phyloP scores from a whole-genome alignment of 2,797 vertebrate genomes.

The Lithobates pipiens region DNA sequence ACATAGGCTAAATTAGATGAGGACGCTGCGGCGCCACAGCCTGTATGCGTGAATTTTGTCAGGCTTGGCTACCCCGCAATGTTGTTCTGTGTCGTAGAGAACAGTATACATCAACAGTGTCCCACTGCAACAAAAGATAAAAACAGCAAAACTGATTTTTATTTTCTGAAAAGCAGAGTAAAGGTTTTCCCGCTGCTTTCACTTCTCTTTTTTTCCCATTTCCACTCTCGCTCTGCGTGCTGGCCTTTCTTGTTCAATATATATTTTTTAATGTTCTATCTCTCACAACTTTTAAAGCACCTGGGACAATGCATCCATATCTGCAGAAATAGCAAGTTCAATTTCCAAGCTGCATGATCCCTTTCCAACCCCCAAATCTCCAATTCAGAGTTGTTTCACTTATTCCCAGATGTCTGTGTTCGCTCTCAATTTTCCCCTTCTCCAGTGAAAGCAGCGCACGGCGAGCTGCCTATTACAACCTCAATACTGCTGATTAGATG shows the following conservation, averaged over 20 bases:
- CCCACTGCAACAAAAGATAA: constrained; percentile 45
- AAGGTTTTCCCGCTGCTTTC: constrained; percentile 51
- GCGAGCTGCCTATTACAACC: constrained; percentile 59
- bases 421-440: constrained; percentile 61
- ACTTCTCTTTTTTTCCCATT: constrained; percentile 49
- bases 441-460: constrained; percentile 53
- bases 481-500: constrained; percentile 62
- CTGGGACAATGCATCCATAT: constrained; percentile 56
- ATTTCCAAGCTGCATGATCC: constrained; percentile 60
- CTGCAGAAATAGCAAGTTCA: constrained; percentile 62
- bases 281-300: constrained; percentile 57
- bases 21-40: background rate
- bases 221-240: constrained; percentile 45
- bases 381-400: constrained; percentile 62
- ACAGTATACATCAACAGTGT: constrained; percentile 43
- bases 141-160: constrained; percentile 51
- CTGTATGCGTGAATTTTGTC: background rate
- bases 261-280: constrained; percentile 61
- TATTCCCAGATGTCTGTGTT: constrained; percentile 57
- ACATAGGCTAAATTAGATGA: background rate
- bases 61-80: constrained; percentile 58
- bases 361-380: constrained; percentile 60
- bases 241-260: constrained; percentile 45
- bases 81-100: constrained; percentile 7
- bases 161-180: constrained; percentile 56